Conservation (phyloP, 2,888 invertebrate species). For the Theretra japonica region DNA sequence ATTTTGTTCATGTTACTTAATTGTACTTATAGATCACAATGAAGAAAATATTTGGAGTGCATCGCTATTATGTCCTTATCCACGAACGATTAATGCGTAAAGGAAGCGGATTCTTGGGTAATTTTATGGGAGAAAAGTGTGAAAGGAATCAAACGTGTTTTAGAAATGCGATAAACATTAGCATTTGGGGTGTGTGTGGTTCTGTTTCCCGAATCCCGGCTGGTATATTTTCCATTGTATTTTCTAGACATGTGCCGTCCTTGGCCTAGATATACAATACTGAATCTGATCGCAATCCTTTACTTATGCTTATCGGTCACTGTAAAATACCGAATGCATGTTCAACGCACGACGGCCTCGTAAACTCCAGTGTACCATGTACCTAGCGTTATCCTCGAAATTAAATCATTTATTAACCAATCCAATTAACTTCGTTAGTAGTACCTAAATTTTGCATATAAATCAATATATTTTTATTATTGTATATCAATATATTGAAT, state of each 20-base stretch:
- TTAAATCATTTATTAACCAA: background rate
- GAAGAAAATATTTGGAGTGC: background rate
- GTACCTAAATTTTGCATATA: background rate
- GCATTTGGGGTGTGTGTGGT: too few relatives aligned
- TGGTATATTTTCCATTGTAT: background rate
- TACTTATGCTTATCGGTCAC: background rate
- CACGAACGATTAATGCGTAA: background rate
- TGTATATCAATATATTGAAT: constrained; percentile 4
- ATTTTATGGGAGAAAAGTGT: background rate
- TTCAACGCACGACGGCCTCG: background rate
- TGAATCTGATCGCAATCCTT: constrained; percentile 33
- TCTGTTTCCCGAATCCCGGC: too few relatives aligned
- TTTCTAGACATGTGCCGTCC: background rate
- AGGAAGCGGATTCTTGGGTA: background rate
- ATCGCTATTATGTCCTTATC: constrained; percentile 3
- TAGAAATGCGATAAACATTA: too few relatives aligned
- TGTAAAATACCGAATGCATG: background rate
- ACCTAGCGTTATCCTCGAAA: background rate
- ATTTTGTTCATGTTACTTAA: constrained; percentile 23
- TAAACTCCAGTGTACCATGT: background rate
- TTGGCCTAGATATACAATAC: constrained; percentile 24
- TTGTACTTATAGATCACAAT: background rate
- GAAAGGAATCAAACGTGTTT: too few relatives aligned
- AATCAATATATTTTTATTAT: background rate
- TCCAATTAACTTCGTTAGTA: background rate